A percentile compares a stretch with the other conserved stretches of the same genome.
Conservation (phyloP, 2,888 invertebrate genomes). For the Nesidiocoris tenuis region DNA sequence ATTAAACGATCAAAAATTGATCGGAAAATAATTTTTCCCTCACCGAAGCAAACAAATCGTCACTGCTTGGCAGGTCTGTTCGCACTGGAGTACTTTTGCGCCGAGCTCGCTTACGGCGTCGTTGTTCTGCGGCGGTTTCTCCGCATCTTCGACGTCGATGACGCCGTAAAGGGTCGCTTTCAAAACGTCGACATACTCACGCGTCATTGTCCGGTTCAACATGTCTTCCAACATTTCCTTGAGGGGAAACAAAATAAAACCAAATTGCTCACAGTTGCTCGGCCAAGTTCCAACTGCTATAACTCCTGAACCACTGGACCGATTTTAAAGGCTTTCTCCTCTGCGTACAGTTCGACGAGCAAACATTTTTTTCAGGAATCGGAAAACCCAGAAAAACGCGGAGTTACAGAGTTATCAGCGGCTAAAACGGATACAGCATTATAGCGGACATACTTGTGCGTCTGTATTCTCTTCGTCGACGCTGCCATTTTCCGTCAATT, state of each 20-base stretch:
- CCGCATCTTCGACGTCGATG: slow-evolving; percentile 47
- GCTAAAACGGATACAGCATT: too few relatives aligned
- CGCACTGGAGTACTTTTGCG: slow-evolving; percentile 67
- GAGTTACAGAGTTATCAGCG: too few relatives aligned
- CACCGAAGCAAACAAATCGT: slow-evolving; percentile 64
- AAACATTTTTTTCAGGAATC: too few relatives aligned
- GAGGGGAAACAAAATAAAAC: too few relatives aligned
- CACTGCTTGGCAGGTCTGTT: slow-evolving; percentile 64
- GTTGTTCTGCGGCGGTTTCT: slow-evolving; percentile 52
- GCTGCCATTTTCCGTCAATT: slow-evolving; percentile 72
- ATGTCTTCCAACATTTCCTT: slow-evolving; percentile 79
- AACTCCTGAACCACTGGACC: too few relatives aligned
- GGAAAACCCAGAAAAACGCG: too few relatives aligned
- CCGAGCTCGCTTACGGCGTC: slow-evolving; percentile 83
- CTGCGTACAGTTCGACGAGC: too few relatives aligned
- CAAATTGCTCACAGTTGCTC: too few relatives aligned
- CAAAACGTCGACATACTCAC: slow-evolving; percentile 84
- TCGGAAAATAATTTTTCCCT: too few relatives aligned
- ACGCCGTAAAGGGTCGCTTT: slow-evolving; percentile 67
- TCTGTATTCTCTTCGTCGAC: slow-evolving; percentile 74
- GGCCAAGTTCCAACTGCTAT: too few relatives aligned
- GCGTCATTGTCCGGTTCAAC: slow-evolving; percentile 78
- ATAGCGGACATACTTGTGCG: slow-evolving; percentile 62
- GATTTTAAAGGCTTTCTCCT: too few relatives aligned
- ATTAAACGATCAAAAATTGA: too few relatives aligned